phyloP scores from a whole-genome alignment of 2,113 vertebrate species.

The Ameiurus melas region DNA sequence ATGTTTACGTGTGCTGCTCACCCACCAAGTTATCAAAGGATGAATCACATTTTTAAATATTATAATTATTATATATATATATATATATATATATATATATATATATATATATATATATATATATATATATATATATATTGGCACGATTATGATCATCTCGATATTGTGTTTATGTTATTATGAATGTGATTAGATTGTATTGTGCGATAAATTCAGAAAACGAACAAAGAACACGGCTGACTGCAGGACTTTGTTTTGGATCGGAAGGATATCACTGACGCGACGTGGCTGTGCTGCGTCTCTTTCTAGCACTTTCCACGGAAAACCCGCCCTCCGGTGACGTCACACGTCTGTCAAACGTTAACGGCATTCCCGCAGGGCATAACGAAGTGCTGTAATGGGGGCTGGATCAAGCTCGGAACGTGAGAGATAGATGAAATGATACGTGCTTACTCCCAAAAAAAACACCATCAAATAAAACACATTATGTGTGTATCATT shows the following conservation, averaged over 20 bases:
- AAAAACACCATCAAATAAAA: neutral
- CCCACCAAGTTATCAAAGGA: neutral
- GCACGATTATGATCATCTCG: neutral
- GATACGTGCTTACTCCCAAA: neutral
- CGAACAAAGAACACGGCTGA: neutral
- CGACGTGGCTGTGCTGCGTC: slow-evolving; percentile 60
- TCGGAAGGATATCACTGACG: slow-evolving; percentile 61
- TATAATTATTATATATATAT: no score
- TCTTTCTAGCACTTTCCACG: slow-evolving; percentile 78
- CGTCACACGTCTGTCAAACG: slow-evolving; percentile 66
- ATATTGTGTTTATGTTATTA: neutral
- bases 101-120: no score
- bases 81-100: no score
- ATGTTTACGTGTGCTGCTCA: neutral
- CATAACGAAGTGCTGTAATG: neutral
- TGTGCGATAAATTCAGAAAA: neutral
- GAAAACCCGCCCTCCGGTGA: slow-evolving; percentile 68
- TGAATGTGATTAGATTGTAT: neutral
- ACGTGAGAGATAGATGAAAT: neutral
- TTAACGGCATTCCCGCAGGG: neutral
- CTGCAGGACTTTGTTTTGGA: slow-evolving; percentile 55
- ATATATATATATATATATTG: no score
- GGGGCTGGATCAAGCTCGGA: neutral
- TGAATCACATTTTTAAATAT: neutral
- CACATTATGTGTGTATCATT: neutral